phyloP scores from a whole-genome alignment of 2,113 vertebrate species.

The Litocranius walleri region DNA sequence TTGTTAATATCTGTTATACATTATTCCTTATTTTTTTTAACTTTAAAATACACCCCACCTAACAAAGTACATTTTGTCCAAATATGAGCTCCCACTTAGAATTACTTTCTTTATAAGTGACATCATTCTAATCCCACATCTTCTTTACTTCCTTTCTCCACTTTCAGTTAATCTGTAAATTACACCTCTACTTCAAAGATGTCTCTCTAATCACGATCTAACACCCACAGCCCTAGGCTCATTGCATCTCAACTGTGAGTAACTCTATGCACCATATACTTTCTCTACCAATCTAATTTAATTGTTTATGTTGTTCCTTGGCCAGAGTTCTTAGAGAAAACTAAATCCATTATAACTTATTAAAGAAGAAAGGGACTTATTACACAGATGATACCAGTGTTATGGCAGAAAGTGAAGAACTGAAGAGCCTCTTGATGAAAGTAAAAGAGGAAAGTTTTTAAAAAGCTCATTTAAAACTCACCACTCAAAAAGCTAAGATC shows the following conservation, averaged over 20 bases:
- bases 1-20: neutral
- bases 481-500: neutral
- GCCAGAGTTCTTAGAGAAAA: neutral
- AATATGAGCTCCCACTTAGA: neutral
- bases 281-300: neutral
- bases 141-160: neutral
- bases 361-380: neutral
- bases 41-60: neutral
- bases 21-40: neutral
- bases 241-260: fast-evolving
- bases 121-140: neutral
- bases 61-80: neutral
- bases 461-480: neutral
- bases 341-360: neutral
- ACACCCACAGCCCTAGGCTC: fast-evolving
- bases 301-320: neutral
- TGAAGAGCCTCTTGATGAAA: neutral
- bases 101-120: neutral
- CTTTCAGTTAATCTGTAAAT: neutral
- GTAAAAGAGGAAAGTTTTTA: neutral
- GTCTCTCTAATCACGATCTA: neutral
- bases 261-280: neutral
- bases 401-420: neutral
- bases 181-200: neutral
- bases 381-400: neutral